Conservation (phyloP, 2,888 invertebrate genomes). For the Coenonympha glycerion region DNA sequence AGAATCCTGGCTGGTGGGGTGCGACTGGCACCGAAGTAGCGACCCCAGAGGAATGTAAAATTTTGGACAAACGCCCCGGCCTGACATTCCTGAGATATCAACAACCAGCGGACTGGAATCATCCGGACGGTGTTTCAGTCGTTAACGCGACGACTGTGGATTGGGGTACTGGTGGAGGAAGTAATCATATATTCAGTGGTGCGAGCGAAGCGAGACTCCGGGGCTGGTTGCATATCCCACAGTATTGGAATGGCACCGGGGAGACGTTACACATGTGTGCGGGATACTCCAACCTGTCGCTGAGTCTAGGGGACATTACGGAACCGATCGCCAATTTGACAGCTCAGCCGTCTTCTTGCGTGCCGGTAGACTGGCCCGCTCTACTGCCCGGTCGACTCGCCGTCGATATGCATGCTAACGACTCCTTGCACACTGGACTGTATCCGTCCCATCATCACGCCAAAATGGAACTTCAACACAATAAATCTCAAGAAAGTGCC, state of each 20-base stretch:
- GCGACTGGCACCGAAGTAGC: constrained; percentile 85
- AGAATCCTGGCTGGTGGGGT: constrained; percentile 94
- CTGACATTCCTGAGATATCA: constrained; percentile 91
- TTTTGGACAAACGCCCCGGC: constrained; percentile 87
- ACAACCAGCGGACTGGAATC: constrained; percentile 89
- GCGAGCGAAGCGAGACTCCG: constrained; percentile 85
- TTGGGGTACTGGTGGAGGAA: constrained; percentile 83
- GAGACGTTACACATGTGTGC: constrained; percentile 86
- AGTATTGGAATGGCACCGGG: constrained; percentile 79
- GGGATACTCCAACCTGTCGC: constrained; percentile 83
- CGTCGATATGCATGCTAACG: constrained; percentile 81
- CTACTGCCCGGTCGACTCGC: constrained; percentile 79
- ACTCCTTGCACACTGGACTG: constrained; percentile 73
- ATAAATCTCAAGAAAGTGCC: constrained; percentile 81
- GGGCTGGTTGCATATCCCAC: constrained; percentile 89
- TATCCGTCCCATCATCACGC: constrained; percentile 82
- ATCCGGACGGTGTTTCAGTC: constrained; percentile 91
- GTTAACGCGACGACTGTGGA: constrained; percentile 90
- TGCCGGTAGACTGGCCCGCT: constrained; percentile 80
- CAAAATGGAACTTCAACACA: constrained; percentile 89
- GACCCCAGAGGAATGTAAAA: constrained; percentile 84
- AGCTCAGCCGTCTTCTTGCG: constrained; percentile 82
- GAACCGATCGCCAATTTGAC: constrained; percentile 78
- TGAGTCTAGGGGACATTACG: constrained; percentile 71
- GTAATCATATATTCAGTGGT: constrained; percentile 80